Conservation (phyloP, 2,888 invertebrate genomes). For the Oxytorus armatus region DNA sequence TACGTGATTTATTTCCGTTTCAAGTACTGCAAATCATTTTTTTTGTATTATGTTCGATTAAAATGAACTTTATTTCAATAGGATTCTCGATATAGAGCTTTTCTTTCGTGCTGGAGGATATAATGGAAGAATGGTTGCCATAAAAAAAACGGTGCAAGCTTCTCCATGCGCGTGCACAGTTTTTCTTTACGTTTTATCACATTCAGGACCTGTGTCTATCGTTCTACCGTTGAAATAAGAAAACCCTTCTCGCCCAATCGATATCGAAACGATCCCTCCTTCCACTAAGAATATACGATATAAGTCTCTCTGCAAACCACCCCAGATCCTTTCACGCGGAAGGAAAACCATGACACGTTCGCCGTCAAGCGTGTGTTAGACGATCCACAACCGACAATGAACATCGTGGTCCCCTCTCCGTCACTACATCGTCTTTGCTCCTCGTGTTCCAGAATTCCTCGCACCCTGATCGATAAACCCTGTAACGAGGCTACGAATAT, state of each 20-base stretch:
- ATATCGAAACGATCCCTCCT: slow-evolving; percentile 23
- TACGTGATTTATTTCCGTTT: background rate
- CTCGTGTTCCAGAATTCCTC: slow-evolving; percentile 55
- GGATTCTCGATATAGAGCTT: slow-evolving; percentile 7
- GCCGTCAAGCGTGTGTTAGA: slow-evolving; percentile 27
- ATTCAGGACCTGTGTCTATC: slow-evolving; percentile 23
- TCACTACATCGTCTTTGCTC: slow-evolving; percentile 23
- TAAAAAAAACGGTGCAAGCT: slow-evolving; percentile 13
- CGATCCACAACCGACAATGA: slow-evolving; percentile 41
- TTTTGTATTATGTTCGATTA: background rate
- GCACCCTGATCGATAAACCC: slow-evolving; percentile 56
- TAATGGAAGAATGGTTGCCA: slow-evolving; percentile 37
- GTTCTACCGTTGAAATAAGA: slow-evolving; percentile 23
- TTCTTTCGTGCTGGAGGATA: slow-evolving; percentile 37
- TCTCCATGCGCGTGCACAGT: background rate
- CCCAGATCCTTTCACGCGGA: slow-evolving; percentile 4
- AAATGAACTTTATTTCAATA: background rate
- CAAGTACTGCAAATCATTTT: background rate
- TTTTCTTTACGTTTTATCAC: slow-evolving; percentile 31
- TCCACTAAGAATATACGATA: slow-evolving; percentile 38
- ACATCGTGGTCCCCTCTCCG: slow-evolving; percentile 27
- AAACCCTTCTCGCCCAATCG: slow-evolving; percentile 22
- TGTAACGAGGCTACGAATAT: slow-evolving; percentile 63
- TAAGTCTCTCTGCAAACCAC: slow-evolving; percentile 7
- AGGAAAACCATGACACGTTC: slow-evolving; percentile 55